Evolutionary conservation across 2,797 vertebrate species (phyloP).

Genomic region (Pelodytes ibericus): DNA sequence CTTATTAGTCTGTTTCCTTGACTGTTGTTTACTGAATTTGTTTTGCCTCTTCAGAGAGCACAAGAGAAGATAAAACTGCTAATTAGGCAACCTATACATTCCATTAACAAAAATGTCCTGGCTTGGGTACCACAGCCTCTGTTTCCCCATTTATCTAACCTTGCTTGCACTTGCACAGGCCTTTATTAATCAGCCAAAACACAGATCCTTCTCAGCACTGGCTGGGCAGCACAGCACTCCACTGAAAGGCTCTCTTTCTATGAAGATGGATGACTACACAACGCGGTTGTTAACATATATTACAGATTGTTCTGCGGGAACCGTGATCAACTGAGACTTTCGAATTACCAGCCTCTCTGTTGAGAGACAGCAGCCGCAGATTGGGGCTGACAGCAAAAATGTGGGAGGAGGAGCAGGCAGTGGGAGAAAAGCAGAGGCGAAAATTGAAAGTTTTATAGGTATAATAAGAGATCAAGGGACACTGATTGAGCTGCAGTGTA

Average conservation of each 20-base stretch:
- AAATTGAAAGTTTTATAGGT: constrained; percentile 57
- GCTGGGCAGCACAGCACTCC: constrained; percentile 42
- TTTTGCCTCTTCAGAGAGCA: constrained; percentile 7
- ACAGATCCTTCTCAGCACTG: constrained; percentile 36
- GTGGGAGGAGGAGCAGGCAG: constrained; percentile 44
- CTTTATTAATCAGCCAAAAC: constrained; percentile 51
- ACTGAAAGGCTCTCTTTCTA: constrained; percentile 52
- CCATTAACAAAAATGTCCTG: constrained; percentile 13
- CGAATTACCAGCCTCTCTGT: constrained; percentile 51
- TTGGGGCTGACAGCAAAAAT: constrained; percentile 55
- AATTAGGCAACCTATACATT: constrained; percentile 53
- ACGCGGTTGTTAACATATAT: constrained; percentile 57
- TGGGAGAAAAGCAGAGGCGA: constrained; percentile 48
- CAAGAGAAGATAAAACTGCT: constrained; percentile 55
- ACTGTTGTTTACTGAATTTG: constrained; percentile 16
- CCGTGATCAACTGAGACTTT: constrained; percentile 58
- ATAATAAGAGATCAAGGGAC: constrained; percentile 53
- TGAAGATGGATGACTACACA: constrained; percentile 60
- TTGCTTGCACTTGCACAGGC: constrained; percentile 32
- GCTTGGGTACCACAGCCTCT: background rate
- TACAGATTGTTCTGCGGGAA: constrained; percentile 48
- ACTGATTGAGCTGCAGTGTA: constrained; percentile 48
- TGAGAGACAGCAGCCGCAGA: constrained; percentile 44
- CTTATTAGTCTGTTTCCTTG: constrained; percentile 17
- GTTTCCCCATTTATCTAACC: constrained; percentile 46